Evolutionary conservation across 2,113 vertebrate species (phyloP).

Genomic region (Gobio gobio): DNA sequence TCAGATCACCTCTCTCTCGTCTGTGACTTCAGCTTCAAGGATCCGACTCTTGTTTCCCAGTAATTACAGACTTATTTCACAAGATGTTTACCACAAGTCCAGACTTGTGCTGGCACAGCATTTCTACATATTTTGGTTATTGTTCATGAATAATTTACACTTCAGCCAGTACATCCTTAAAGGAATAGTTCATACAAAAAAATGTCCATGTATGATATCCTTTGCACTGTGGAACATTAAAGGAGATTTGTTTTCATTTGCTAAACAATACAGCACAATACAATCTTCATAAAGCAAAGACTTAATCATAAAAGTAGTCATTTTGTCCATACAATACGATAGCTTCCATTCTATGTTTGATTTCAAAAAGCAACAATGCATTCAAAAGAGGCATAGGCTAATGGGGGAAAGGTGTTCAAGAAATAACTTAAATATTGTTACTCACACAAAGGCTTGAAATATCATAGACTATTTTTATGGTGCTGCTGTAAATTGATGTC

Average conservation of each 20-base stretch:
- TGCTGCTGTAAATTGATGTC: neutral
- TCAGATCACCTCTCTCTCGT: slow-evolving; percentile 95
- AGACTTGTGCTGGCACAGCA: neutral
- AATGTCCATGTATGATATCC: neutral
- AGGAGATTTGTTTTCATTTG: neutral
- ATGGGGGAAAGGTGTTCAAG: neutral
- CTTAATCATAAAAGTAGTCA: neutral
- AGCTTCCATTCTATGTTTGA: neutral
- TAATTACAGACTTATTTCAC: neutral
- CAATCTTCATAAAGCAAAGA: neutral
- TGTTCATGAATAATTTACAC: slow-evolving; percentile 3
- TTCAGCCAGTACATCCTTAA: neutral
- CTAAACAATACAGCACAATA: neutral
- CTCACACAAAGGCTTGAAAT: neutral
- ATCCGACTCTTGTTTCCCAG: neutral
- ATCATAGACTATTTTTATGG: neutral
- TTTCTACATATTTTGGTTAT: neutral
- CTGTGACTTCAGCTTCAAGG: slow-evolving; percentile 89
- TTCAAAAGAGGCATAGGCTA: neutral
- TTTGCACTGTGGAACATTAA: neutral
- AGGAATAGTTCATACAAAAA: neutral
- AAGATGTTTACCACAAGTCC: neutral
- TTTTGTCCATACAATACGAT: neutral
- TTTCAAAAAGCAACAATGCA: too few species aligned
- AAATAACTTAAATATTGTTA: neutral